These are phyloP conservation scores for Neodiprion virginianus DNA, from an alignment of 1,140 invertebrate genomes.

Conservation along the genomic window DNA sequence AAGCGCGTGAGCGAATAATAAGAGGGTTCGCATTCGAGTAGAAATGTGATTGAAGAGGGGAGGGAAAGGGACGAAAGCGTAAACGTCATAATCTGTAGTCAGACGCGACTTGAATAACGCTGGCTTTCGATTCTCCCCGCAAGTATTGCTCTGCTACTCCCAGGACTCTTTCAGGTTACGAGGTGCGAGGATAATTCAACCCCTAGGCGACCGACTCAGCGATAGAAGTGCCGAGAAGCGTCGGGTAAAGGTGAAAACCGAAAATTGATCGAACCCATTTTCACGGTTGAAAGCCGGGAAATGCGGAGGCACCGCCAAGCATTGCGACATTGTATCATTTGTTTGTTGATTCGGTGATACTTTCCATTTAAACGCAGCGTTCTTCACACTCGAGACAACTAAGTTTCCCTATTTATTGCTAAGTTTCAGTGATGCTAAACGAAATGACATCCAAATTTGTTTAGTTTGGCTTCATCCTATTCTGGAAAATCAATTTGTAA, in stretches of 20 bases:
- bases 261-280: conserved; percentile 1
- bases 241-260: neutral
- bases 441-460: too few species aligned
- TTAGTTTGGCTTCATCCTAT: too few species aligned
- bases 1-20: neutral
- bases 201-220: neutral
- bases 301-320: neutral
- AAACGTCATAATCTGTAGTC: neutral
- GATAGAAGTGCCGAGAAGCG: neutral
- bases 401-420: too few species aligned
- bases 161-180: neutral
- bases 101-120: conserved; percentile 1
- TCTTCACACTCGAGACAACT: too few species aligned
- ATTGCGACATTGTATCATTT: neutral
- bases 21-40: neutral
- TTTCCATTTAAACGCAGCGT: neutral
- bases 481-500: too few species aligned
- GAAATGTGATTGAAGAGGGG: neutral
- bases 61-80: neutral
- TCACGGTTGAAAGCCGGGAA: neutral
- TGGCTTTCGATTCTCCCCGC: neutral
- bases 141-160: conserved; percentile 1
- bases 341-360: neutral
- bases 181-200: neutral
- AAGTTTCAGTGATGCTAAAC: too few species aligned